Conservation (phyloP, 2,113 vertebrate species). For the Natator depressus region DNA sequence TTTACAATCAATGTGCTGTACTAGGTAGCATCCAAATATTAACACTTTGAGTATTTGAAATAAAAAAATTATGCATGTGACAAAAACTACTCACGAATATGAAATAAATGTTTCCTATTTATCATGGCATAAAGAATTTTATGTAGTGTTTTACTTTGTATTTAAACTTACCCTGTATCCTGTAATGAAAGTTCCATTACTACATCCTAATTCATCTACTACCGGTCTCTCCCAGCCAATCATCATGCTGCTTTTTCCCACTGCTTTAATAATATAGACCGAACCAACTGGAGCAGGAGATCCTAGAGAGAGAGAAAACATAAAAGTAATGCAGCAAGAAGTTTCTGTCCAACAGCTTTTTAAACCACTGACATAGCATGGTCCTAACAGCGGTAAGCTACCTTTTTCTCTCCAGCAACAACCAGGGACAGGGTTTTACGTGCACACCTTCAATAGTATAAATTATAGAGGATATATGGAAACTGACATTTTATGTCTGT, state of each 20-base stretch:
- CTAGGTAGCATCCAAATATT: slow-evolving; percentile 34
- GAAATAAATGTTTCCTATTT: background rate
- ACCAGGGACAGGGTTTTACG: background rate
- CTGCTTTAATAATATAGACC: slow-evolving; percentile 70
- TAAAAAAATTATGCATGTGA: background rate
- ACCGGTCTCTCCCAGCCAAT: slow-evolving; percentile 75
- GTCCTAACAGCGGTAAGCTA: background rate
- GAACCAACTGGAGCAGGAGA: slow-evolving; percentile 69
- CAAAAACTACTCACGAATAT: background rate
- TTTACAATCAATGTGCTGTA: background rate
- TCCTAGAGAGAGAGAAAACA: slow-evolving; percentile 67
- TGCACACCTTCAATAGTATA: background rate
- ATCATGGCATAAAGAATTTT: background rate
- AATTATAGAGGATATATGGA: background rate
- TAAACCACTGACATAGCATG: background rate
- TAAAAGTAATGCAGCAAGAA: background rate
- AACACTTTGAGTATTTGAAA: background rate
- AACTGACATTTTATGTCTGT: background rate
- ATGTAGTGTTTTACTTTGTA: background rate
- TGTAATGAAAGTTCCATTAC: slow-evolving; percentile 72
- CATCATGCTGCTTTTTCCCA: slow-evolving; percentile 73
- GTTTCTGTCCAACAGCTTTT: background rate
- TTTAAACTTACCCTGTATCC: slow-evolving; percentile 74
- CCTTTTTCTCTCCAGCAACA: background rate
- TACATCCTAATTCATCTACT: slow-evolving; percentile 75